Evolutionary conservation across 2,888 invertebrate species (phyloP).

Genomic region (Mesorhabditis sp.): DNA sequence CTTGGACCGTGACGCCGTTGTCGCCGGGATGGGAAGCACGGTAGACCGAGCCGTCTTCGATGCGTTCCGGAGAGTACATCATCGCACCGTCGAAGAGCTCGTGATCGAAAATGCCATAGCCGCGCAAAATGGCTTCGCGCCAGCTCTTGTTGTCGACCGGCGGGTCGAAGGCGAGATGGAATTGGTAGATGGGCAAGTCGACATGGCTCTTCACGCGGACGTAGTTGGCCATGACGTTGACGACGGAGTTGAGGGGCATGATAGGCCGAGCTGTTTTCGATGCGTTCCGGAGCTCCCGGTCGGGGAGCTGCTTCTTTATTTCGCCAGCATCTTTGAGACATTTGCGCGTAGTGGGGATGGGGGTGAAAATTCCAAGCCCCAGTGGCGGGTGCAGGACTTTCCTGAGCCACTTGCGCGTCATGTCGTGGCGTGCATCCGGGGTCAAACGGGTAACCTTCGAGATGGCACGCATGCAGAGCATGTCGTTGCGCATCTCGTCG

Average conservation of each 20-base stretch:
- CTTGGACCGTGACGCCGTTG: constrained; percentile 33
- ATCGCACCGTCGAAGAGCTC: constrained; percentile 3
- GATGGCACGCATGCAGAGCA: constrained; percentile 73
- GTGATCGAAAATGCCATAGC: background rate
- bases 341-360: constrained; percentile 7
- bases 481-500: constrained; percentile 77
- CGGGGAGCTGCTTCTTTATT: no score
- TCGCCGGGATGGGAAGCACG: constrained; percentile 24
- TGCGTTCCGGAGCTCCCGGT: no score
- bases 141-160: background rate
- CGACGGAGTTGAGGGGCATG: background rate
- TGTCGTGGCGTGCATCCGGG: constrained; percentile 72
- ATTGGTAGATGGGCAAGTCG: background rate
- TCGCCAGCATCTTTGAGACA: no score
- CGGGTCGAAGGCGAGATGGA: background rate
- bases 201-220: background rate
- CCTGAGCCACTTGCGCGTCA: constrained; percentile 69
- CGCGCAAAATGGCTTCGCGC: background rate
- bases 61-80: background rate
- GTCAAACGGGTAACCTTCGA: constrained; percentile 74
- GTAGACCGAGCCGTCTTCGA: constrained; percentile 1
- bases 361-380: constrained; percentile 70
- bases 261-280: no score
- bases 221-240: background rate
- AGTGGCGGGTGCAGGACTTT: constrained; percentile 68